phyloP scores from a whole-genome alignment of 2,113 vertebrate species.

The Oryzias curvinotus region DNA sequence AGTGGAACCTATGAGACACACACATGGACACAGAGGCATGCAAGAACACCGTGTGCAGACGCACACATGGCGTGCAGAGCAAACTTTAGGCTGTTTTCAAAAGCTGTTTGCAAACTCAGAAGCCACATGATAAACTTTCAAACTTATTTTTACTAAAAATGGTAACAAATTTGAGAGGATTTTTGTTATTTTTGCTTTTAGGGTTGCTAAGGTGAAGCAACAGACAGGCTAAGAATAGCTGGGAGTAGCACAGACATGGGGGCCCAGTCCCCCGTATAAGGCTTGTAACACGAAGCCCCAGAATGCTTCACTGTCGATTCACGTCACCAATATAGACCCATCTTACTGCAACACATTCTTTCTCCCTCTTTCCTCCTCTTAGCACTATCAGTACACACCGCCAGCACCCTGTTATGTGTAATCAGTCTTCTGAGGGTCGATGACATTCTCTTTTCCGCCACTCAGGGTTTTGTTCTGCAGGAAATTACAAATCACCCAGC shows the following conservation, averaged over 20 bases:
- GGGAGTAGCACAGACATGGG: slow-evolving; percentile 50
- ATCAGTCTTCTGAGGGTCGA: slow-evolving; percentile 22
- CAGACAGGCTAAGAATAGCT: slow-evolving; percentile 72
- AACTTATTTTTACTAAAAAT: no score
- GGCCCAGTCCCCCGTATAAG: slow-evolving; percentile 68
- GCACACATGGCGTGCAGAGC: slow-evolving; percentile 7
- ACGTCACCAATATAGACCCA: slow-evolving; percentile 73
- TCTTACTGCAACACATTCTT: slow-evolving; percentile 76
- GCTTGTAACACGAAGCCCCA: slow-evolving; percentile 72
- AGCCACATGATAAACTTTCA: no score
- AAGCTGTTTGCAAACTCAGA: no score
- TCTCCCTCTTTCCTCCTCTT: slow-evolving; percentile 35
- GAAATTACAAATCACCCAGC: slow-evolving; percentile 34
- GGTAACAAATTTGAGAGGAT: no score
- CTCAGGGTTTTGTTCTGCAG: slow-evolving; percentile 19
- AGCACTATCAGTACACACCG: slow-evolving; percentile 24
- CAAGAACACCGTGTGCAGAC: slow-evolving; percentile 5
- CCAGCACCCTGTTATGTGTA: slow-evolving; percentile 40
- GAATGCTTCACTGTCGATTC: slow-evolving; percentile 70
- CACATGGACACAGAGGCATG: slow-evolving; percentile 35
- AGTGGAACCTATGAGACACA: slow-evolving; percentile 66
- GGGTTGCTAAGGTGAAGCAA: slow-evolving; percentile 55
- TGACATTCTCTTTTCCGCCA: slow-evolving; percentile 15
- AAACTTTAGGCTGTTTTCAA: no score
- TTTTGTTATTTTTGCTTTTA: slow-evolving; percentile 46